Evolutionary conservation across 2,113 vertebrate genomes (phyloP).

Genomic region (Mustelus asterias): DNA sequence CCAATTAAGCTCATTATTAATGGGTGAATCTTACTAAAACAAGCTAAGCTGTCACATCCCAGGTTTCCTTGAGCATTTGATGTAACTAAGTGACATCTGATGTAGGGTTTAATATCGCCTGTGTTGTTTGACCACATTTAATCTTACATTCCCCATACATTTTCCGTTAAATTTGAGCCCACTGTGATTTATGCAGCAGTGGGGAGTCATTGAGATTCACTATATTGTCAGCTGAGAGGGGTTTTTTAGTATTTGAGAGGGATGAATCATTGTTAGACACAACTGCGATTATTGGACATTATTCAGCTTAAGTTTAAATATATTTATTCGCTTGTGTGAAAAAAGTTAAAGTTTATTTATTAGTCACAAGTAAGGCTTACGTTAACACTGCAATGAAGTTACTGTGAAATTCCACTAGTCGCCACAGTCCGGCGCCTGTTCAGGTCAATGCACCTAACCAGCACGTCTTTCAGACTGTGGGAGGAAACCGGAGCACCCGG

Average conservation of each 20-base stretch:
- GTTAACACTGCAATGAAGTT: too few relatives aligned
- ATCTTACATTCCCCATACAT: slow-evolving; percentile 14
- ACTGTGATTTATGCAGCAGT: slow-evolving; percentile 3
- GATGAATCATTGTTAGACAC: slow-evolving; percentile 19
- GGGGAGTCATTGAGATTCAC: background rate
- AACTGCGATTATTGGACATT: background rate
- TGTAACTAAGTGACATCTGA: background rate
- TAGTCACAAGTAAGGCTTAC: too few relatives aligned
- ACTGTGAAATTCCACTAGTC: too few relatives aligned
- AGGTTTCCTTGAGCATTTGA: background rate
- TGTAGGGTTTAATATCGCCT: background rate
- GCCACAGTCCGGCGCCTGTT: too few relatives aligned
- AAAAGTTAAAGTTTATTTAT: too few relatives aligned
- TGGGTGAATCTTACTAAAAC: background rate
- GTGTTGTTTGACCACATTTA: background rate
- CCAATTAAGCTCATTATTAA: slow-evolving; percentile 30
- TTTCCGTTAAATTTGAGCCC: background rate
- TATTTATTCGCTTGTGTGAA: too few relatives aligned
- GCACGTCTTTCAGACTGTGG: too few relatives aligned
- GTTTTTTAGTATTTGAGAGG: background rate
- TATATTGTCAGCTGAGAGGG: background rate
- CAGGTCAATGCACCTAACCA: too few relatives aligned
- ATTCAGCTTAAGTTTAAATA: background rate
- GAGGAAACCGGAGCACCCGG: too few relatives aligned
- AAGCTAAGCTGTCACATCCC: background rate